These are phyloP conservation scores for Taxidea taxus DNA, from an alignment of 2,113 vertebrate genomes.

Conservation along the genomic window DNA sequence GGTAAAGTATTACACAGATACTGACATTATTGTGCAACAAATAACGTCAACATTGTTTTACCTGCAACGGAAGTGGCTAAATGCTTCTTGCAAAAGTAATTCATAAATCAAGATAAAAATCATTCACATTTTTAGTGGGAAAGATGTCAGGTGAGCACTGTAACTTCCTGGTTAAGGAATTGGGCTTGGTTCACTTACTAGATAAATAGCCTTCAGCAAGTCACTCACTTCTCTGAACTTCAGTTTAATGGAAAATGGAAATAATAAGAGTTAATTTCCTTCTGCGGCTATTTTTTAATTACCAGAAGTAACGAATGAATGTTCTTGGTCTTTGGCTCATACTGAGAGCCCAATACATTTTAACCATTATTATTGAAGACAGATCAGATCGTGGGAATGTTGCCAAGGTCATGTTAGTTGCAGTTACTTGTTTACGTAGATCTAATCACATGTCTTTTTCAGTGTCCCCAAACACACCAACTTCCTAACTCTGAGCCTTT, in stretches of 20 bases:
- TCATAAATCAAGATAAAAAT: not conserved
- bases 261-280: not conserved
- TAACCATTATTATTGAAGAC: not conserved
- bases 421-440: not conserved
- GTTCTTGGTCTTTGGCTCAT: not conserved
- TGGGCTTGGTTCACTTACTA: not conserved
- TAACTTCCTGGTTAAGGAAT: not conserved
- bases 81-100: not conserved
- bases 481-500: not conserved
- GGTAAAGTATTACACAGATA: not conserved
- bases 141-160: not conserved
- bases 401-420: not conserved
- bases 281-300: not conserved
- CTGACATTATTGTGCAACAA: fast-evolving
- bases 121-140: not conserved
- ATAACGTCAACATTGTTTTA: too few relatives aligned
- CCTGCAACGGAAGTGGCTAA: not conserved
- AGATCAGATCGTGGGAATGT: not conserved
- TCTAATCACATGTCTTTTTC: not conserved
- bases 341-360: not conserved
- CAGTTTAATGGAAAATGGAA: not conserved
- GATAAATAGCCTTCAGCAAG: not conserved
- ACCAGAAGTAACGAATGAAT: not conserved
- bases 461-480: not conserved
- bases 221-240: not conserved